These are phyloP conservation scores for Helogale parvula DNA, from an alignment of 2,113 vertebrate species.

Conservation along the genomic window DNA sequence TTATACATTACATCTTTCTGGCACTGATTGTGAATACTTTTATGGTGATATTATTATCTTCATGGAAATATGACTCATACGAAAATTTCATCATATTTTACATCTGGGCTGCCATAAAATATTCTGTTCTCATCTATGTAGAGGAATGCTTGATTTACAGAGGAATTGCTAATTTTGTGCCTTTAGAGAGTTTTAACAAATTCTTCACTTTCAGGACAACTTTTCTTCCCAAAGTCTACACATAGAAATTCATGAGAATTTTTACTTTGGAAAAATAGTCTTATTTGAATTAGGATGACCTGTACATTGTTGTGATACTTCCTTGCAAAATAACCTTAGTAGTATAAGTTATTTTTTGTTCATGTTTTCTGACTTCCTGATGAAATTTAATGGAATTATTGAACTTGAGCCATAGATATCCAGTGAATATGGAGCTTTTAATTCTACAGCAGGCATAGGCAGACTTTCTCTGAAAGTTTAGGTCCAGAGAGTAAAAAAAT, in stretches of 20 bases:
- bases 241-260: background rate
- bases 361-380: background rate
- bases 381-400: background rate
- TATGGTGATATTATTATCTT: conserved; percentile 22
- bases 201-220: background rate
- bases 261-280: background rate
- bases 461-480: background rate
- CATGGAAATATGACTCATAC: conserved; percentile 52
- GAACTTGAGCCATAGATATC: background rate
- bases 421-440: background rate
- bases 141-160: conserved; percentile 1
- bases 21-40: conserved; percentile 24
- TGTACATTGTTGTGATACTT: background rate
- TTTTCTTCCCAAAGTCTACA: background rate
- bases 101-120: conserved; percentile 39
- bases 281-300: background rate
- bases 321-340: conserved; percentile 17
- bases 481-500: background rate
- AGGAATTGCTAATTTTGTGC: background rate
- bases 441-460: background rate
- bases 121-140: background rate
- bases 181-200: background rate
- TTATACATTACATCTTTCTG: conserved; percentile 33
- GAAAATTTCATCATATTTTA: conserved; percentile 22
- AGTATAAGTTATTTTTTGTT: background rate